These are phyloP conservation scores for Protobothrops mucrosquamatus DNA, from an alignment of 2,113 vertebrate genomes.

Conservation along the genomic window DNA sequence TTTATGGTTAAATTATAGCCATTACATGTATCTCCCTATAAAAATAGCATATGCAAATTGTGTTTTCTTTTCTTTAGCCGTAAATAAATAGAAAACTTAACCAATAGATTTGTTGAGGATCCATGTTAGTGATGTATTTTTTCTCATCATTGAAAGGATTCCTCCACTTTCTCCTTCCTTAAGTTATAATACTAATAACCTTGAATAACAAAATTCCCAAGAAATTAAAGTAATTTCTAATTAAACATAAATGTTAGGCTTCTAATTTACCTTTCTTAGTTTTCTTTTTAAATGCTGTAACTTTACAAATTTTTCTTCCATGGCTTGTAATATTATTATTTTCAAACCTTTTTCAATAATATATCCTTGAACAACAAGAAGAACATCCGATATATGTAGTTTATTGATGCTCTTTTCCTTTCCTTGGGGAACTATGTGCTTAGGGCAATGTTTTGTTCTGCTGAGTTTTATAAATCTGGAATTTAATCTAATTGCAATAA, in stretches of 20 bases:
- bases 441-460: slow-evolving; percentile 11
- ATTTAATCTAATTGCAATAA: slow-evolving; percentile 29
- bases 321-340: slow-evolving; percentile 13
- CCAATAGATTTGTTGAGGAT: not conserved
- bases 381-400: slow-evolving; percentile 20
- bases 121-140: not conserved
- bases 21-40: not conserved
- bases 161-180: not conserved
- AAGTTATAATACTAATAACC: not conserved
- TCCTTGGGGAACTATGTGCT: slow-evolving; percentile 1
- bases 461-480: slow-evolving; percentile 12
- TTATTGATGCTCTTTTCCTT: slow-evolving; percentile 25
- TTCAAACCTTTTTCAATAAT: slow-evolving; percentile 14
- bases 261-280: not conserved
- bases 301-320: not conserved
- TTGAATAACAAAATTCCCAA: not conserved
- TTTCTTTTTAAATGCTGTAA: not conserved
- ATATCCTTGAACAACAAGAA: slow-evolving; percentile 7
- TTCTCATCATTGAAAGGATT: not conserved
- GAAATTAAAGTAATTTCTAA: slow-evolving; percentile 14
- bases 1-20: not conserved
- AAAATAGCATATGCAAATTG: not conserved
- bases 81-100: not conserved
- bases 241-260: not conserved
- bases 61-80: not conserved